phyloP scores from a whole-genome alignment of 2,888 invertebrate species.

The Eupithecia pulchellata region DNA sequence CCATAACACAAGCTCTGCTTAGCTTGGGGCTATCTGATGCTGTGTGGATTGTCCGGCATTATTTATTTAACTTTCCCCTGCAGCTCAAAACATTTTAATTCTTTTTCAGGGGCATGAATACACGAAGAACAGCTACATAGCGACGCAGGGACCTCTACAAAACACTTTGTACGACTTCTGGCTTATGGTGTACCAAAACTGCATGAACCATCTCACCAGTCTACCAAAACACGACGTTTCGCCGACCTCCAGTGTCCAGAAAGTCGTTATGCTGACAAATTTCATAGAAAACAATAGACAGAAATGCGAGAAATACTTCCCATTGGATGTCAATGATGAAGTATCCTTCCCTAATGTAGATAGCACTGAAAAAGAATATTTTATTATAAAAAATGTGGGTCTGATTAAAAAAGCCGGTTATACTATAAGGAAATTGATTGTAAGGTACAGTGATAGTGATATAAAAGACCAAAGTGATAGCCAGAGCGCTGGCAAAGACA shows the following conservation, averaged over 20 bases:
- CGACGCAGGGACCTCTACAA: constrained; percentile 96
- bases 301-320: constrained; percentile 96
- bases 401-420: constrained; percentile 84
- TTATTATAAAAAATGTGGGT: constrained; percentile 82
- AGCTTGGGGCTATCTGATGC: too few relatives aligned
- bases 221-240: constrained; percentile 5
- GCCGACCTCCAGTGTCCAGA: constrained; percentile 66
- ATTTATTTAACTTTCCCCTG: constrained; percentile 35
- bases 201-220: constrained; percentile 52
- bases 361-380: constrained; percentile 63
- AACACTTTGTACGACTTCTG: constrained; percentile 96
- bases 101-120: constrained; percentile 93
- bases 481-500: constrained; percentile 4
- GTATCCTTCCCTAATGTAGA: constrained; percentile 57
- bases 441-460: constrained; percentile 53
- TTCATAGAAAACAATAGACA: constrained; percentile 92
- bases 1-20: too few relatives aligned
- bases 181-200: constrained; percentile 91
- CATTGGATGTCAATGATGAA: constrained; percentile 84
- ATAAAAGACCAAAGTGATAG: constrained; percentile 14
- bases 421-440: constrained; percentile 82
- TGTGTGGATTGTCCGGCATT: too few relatives aligned
- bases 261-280: constrained; percentile 96
- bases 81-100: neutral
- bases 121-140: constrained; percentile 94